These are phyloP conservation scores for Asobara japonica DNA, from an alignment of 1,140 invertebrate species.

Conservation along the genomic window DNA sequence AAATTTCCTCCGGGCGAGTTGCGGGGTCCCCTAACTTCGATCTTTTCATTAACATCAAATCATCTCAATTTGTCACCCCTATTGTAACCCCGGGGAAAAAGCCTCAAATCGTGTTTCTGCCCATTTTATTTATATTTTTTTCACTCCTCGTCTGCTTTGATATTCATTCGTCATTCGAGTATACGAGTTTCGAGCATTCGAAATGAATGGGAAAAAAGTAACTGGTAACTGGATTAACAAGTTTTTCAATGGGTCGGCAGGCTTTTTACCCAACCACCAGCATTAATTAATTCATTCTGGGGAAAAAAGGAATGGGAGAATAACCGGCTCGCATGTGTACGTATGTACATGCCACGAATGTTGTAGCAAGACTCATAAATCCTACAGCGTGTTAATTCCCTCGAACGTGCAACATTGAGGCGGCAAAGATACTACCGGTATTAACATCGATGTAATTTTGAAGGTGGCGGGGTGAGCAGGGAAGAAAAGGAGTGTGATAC, in stretches of 20 bases:
- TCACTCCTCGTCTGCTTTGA: background rate
- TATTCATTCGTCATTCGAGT: conserved; percentile 15
- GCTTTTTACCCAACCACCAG: background rate
- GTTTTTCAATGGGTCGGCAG: conserved; percentile 19
- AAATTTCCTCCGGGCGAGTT: background rate
- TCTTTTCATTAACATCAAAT: too few species aligned
- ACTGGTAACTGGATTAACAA: conserved; percentile 18
- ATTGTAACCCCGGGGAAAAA: conserved; percentile 25
- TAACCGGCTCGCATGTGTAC: conserved; percentile 4
- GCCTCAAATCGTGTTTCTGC: background rate
- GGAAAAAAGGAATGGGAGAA: background rate
- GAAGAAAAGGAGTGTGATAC: conserved; percentile 37
- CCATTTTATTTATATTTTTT: background rate
- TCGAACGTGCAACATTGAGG: conserved; percentile 50
- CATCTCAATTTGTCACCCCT: conserved; percentile 41
- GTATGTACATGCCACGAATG: conserved; percentile 19
- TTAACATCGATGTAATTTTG: conserved; percentile 44
- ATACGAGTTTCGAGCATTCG: too few species aligned
- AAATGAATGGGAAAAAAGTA: conserved; percentile 3
- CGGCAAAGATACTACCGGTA: conserved; percentile 56
- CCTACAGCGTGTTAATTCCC: conserved; percentile 58
- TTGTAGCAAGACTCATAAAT: conserved; percentile 51
- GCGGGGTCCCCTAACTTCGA: too few species aligned
- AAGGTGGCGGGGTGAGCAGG: background rate
- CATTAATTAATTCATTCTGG: background rate